Conservation (phyloP, 2,113 vertebrate species). For the Megaceryle maxima region DNA sequence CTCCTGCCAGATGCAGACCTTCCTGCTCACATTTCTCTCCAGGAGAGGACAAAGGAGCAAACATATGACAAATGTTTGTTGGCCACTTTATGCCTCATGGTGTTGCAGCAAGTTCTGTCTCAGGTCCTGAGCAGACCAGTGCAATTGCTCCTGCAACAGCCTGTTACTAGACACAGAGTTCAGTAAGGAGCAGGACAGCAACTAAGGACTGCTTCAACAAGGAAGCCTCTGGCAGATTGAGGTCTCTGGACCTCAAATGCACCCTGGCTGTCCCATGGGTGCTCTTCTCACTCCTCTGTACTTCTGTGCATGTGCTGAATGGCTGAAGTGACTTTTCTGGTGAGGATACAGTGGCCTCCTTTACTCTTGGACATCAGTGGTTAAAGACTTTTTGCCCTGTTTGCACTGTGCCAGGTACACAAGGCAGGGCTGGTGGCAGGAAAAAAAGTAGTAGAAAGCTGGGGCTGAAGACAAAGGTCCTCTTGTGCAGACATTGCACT, state of each 20-base stretch:
- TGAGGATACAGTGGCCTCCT: background rate
- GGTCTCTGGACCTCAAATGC: background rate
- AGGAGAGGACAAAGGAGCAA: background rate
- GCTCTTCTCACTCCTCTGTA: background rate
- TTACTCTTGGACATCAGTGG: background rate
- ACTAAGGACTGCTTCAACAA: background rate
- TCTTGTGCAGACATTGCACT: background rate
- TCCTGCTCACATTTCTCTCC: background rate
- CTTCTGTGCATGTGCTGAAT: background rate
- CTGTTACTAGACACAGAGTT: background rate
- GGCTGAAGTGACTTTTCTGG: background rate
- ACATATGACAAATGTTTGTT: background rate
- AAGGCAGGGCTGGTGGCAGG: background rate
- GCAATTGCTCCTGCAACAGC: background rate
- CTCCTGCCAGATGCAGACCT: background rate
- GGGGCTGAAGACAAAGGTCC: background rate
- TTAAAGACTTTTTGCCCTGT: background rate
- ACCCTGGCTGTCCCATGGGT: background rate
- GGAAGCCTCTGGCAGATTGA: background rate
- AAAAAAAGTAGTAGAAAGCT: background rate
- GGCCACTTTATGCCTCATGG: background rate
- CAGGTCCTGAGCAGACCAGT: accelerated
- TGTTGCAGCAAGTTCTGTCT: background rate
- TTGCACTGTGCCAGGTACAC: background rate
- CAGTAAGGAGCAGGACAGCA: background rate